These are phyloP conservation scores for Drosophila seguyi DNA, from an alignment of 1,140 invertebrate species.

Conservation along the genomic window DNA sequence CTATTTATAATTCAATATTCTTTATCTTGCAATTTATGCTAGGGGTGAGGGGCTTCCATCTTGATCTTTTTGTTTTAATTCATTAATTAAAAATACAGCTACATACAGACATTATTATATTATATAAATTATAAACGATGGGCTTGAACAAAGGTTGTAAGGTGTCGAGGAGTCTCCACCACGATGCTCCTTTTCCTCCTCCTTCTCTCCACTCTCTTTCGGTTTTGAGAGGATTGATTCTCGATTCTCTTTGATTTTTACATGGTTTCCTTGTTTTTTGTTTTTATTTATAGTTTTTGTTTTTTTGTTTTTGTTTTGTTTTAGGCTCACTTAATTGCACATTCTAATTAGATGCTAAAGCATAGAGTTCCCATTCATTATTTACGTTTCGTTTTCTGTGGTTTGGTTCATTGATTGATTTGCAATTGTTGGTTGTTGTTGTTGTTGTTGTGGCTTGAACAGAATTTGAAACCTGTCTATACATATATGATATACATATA, in stretches of 20 bases:
- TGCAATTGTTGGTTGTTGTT: constrained; percentile 43
- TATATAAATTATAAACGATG: constrained; percentile 15
- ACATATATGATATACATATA: constrained; percentile 10
- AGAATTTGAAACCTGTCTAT: constrained; percentile 72
- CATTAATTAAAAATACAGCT: constrained; percentile 59
- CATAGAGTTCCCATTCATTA: constrained; percentile 37
- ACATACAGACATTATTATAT: constrained; percentile 56
- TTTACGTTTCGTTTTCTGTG: constrained; percentile 16
- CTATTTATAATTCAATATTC: constrained; percentile 28
- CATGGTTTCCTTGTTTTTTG: constrained; percentile 4
- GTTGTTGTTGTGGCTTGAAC: constrained; percentile 37
- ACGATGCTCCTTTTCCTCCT: not conserved
- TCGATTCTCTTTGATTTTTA: constrained; percentile 14
- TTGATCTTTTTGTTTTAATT: constrained; percentile 16
- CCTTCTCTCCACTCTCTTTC: not conserved
- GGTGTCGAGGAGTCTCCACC: not conserved
- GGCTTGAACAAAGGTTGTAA: constrained; percentile 9
- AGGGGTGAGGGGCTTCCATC: constrained; percentile 25
- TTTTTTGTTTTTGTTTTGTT: constrained; percentile 28
- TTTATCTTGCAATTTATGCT: constrained; percentile 46
- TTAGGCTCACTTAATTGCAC: constrained; percentile 72
- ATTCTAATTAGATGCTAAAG: constrained; percentile 58
- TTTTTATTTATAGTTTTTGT: constrained; percentile 19
- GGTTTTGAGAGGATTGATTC: not conserved
- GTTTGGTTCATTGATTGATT: constrained; percentile 49